Base-by-base conservation (phyloP, 92 coral and sea anemone species). In the Metridium senile region DNA sequence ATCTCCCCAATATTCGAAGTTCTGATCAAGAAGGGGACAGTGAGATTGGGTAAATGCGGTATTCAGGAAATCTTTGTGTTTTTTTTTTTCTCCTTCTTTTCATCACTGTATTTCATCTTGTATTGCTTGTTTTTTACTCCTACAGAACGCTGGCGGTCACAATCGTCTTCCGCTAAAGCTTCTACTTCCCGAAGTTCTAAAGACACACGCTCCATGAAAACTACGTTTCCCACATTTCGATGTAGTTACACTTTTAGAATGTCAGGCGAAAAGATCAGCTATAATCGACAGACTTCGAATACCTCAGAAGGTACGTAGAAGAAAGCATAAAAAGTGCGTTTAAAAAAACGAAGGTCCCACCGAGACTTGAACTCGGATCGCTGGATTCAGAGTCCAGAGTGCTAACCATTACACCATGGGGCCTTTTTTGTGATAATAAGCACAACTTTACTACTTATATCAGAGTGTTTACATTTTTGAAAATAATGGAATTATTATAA, bases 291-390 rank as follows among this genome's bases (percentile, higher is more conserved):
- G 27, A 77, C 80, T 33, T 85, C 99, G 6, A 65, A 83, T 47
- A 83, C 89, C 35, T 51, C 87, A 1, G 95, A 90, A 72, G 95
- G 95, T 90, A 72, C 16, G 68, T 19, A 57, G n/a, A 39, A 39
- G 6, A 39, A 39, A n/a, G n/a, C n/a, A n/a, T n/a, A n/a, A n/a
- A n/a, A n/a, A n/a, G n/a, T n/a, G n/a, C n/a, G n/a, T n/a, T 45
- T 7, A 45, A 45, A 45, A 45, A 45, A 16, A 58, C 26, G 34
- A 62, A 90, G 95, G 95, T 90, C 87, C 95, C 95, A 80, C 97
- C 97, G 97, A 92, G 97, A 89, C 77, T 92, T 89, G 92, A 92
- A 92, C 97, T 92, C 97, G 93, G 97, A 92, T 92, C 88, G 88
- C 89, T 89, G 93, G 97, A 86, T 89, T 92, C 97, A 92, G 57